phyloP scores from a whole-genome alignment of 1,140 invertebrate species.

The Drosophila tani region DNA sequence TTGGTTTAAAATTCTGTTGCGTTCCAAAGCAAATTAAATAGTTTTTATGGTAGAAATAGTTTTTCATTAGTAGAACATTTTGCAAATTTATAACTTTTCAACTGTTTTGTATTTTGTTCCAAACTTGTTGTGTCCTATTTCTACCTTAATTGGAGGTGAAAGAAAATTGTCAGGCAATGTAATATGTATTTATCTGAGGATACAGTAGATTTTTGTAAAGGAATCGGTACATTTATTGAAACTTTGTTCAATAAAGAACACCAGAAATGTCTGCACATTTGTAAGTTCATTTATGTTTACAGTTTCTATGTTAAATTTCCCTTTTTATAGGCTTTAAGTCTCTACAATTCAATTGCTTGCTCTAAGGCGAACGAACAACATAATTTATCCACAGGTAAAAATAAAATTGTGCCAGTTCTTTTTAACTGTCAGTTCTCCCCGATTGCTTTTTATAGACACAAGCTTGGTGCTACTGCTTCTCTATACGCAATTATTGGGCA shows the following conservation, averaged over 20 bases:
- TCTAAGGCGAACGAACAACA: slow-evolving; percentile 3
- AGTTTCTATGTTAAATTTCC: too few species aligned
- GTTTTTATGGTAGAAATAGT: background rate
- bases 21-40: background rate
- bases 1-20: background rate
- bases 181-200: too few species aligned
- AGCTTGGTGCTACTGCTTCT: background rate
- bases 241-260: too few species aligned
- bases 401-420: slow-evolving; percentile 31
- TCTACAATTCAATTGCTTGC: background rate
- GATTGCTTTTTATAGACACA: slow-evolving; percentile 10
- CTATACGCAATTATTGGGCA: slow-evolving; percentile 48
- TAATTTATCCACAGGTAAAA: slow-evolving; percentile 42
- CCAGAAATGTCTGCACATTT: background rate
- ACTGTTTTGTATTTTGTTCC: background rate
- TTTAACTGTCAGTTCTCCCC: slow-evolving; percentile 1
- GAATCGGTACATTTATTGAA: too few species aligned
- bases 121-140: too few species aligned
- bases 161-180: too few species aligned
- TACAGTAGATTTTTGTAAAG: too few species aligned
- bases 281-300: too few species aligned
- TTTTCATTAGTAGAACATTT: too few species aligned
- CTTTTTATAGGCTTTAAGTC: background rate
- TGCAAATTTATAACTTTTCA: background rate
- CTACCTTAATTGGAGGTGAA: too few species aligned